phyloP scores from a whole-genome alignment of 2,888 invertebrate genomes.

The Leucozona laternaria region DNA sequence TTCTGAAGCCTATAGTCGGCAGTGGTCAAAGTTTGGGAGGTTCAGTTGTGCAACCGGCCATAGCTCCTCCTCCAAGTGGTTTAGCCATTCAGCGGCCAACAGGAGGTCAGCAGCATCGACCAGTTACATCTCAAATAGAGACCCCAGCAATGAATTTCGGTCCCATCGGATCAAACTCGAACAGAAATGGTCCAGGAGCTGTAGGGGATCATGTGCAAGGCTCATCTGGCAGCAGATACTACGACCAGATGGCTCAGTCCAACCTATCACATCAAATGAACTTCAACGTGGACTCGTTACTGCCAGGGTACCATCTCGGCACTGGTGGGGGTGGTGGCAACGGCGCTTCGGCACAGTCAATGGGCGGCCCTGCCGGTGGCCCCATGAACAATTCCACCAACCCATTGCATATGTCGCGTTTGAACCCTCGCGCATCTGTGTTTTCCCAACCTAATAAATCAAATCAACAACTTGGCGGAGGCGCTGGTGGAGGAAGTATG shows the following conservation, averaged over 20 bases:
- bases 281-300: constrained; percentile 79
- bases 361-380: constrained; percentile 52
- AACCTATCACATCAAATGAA: constrained; percentile 78
- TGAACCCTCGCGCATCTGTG: constrained; percentile 93
- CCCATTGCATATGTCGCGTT: constrained; percentile 86
- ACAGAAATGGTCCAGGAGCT: constrained; percentile 73
- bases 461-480: constrained; percentile 73
- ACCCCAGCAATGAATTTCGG: constrained; percentile 79
- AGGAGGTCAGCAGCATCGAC: constrained; percentile 77
- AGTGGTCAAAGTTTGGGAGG: constrained; percentile 50
- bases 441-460: constrained; percentile 84
- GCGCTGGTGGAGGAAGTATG: constrained; percentile 76
- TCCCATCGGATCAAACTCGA: constrained; percentile 80
- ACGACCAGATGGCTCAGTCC: constrained; percentile 78
- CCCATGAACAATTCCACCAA: constrained; percentile 79
- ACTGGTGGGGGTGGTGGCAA: constrained; percentile 61
- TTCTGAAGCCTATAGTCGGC: constrained; percentile 67
- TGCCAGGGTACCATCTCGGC: constrained; percentile 76
- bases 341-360: constrained; percentile 56
- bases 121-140: constrained; percentile 76
- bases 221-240: constrained; percentile 79
- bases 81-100: constrained; percentile 82
- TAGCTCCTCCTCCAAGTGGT: constrained; percentile 78
- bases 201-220: constrained; percentile 77
- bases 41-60: constrained; percentile 57